Base-by-base conservation (phyloP, 2,888 invertebrate species). In the Campoplex nolae region DNA sequence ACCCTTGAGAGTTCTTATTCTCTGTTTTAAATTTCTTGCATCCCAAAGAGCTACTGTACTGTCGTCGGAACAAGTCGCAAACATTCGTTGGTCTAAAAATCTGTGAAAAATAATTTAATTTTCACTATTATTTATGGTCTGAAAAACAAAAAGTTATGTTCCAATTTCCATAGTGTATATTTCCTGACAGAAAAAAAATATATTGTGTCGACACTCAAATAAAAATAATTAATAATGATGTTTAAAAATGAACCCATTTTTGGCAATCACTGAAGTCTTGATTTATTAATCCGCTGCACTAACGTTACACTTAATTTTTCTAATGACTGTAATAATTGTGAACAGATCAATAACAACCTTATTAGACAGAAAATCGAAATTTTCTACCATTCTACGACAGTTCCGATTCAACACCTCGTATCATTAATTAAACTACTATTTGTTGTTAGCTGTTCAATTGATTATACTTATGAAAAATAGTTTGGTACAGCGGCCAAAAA, bases 51-150 rank as follows among this genome's bases (percentile, higher is more conserved):
- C 98, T 71, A 99, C 98, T 6, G 98, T 98, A 23, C 97, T 97
- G 94, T 99, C 99, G 93, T 99, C 99, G 0, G 98, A 98, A 93
- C 99, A 98, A 0, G 98, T 98, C 0, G 98, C 98, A 95, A 99
- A 98, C 94, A 97, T 96, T 83, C 97, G 96, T 74, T 96, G 96
- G 94, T 98, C 98, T 87, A 99, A 95, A 95, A 99, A 99, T 94
- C 98, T 98, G 93, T 42, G 91, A 92, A 45, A 83, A 74, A 48
- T 28, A 11, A 51, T 16, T 75, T 56, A 0, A 18, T 62, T 32
- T 32, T 4, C 1, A 3, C 16, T 9, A 16, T 16, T 13, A 1
- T 58, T 13, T 28, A 28, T 28, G 11, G 11, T 56, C 56, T 9
- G 11, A 3, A 23, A 28, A 11, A 11, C 3, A 28, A 23, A 56